Evolutionary conservation across 2,797 vertebrate species (phyloP).

Genomic region (Staurois parvus): DNA sequence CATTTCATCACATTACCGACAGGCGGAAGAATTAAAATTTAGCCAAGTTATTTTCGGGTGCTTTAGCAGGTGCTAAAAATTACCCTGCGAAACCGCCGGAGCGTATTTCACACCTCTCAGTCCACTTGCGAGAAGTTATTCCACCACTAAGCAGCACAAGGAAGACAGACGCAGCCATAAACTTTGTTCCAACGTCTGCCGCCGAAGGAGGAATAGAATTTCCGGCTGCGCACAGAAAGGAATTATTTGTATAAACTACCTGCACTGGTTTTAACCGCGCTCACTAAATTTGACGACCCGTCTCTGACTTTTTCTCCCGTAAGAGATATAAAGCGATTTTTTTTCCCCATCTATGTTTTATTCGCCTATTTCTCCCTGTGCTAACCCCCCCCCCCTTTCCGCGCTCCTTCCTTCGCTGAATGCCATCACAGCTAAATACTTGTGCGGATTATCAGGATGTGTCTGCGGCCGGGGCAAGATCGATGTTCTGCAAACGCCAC

Average conservation of each 20-base stretch:
- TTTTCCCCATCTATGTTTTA: background rate
- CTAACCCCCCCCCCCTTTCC: background rate
- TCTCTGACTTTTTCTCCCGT: background rate
- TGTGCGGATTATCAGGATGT: conserved; percentile 80
- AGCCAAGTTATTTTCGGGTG: conserved; percentile 9
- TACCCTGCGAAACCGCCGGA: conserved; percentile 2
- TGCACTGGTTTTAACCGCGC: background rate
- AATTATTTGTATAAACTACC: conserved; percentile 19
- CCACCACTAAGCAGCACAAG: background rate
- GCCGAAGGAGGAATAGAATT: background rate
- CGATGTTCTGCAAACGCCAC: conserved; percentile 72
- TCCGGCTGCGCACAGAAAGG: background rate
- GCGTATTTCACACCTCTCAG: conserved; percentile 4
- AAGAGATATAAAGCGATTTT: background rate
- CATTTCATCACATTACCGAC: conserved; percentile 13
- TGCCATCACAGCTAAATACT: conserved; percentile 81
- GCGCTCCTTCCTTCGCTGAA: conserved; percentile 60
- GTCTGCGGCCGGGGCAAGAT: conserved; percentile 81
- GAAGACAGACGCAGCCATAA: background rate
- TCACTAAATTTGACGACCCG: background rate
- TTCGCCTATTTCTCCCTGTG: background rate
- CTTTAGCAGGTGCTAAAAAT: conserved; percentile 32
- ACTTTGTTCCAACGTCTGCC: background rate
- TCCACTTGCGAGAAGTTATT: conserved; percentile 16
- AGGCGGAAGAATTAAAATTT: conserved; percentile 10